Evolutionary conservation across 2,797 vertebrate genomes (phyloP).

Genomic region (Poeciliopsis infans): DNA sequence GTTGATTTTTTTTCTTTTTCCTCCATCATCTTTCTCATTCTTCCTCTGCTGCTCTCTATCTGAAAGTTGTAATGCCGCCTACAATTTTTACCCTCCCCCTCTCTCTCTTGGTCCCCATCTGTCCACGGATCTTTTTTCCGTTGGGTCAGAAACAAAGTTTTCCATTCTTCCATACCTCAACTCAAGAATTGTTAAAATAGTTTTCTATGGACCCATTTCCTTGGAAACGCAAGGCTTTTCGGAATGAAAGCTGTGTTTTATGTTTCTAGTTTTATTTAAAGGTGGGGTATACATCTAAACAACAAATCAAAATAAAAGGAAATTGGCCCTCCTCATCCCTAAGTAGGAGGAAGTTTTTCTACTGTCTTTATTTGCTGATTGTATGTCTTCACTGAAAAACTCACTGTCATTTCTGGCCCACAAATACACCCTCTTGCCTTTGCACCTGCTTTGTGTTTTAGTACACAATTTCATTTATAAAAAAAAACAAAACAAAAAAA

Average conservation of each 20-base stretch:
- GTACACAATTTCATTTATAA: not conserved
- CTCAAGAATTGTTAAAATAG: not conserved
- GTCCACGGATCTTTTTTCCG: slow-evolving; percentile 15
- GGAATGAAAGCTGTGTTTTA: not conserved
- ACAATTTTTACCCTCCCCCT: slow-evolving; percentile 2
- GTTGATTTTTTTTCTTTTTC: not conserved
- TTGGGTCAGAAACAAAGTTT: not conserved
- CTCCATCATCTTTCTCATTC: not conserved
- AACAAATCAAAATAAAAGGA: not conserved
- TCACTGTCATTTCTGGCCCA: not conserved
- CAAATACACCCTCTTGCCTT: not conserved
- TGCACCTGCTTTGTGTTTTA: not conserved
- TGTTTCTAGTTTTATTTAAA: not conserved
- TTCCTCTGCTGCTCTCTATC: not conserved
- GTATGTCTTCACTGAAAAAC: not conserved
- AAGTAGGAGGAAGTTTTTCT: not conserved
- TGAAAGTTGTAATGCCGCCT: not conserved
- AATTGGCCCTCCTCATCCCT: too few species aligned
- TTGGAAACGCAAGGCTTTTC: not conserved
- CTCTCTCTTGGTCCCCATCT: not conserved
- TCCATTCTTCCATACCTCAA: not conserved
- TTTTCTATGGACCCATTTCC: not conserved
- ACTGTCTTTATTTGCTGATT: not conserved
- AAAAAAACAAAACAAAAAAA: not conserved
- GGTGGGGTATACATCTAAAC: not conserved